These are phyloP conservation scores for Leucopsar rothschildi DNA, from an alignment of 2,113 vertebrate genomes.

Conservation along the genomic window DNA sequence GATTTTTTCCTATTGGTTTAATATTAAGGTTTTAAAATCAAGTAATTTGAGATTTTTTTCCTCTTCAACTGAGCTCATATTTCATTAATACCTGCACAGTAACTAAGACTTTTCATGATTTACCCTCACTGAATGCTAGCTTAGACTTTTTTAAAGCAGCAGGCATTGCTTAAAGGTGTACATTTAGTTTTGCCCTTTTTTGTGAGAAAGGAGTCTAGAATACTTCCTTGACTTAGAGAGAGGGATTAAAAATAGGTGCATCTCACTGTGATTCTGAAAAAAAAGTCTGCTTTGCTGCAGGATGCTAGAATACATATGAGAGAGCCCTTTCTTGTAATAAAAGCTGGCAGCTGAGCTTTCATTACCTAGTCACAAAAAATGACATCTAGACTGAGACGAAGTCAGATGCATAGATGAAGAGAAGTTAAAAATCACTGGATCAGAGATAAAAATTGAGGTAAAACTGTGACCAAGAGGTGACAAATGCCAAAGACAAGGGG, in stretches of 20 bases:
- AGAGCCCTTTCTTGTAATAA: slow-evolving; percentile 51
- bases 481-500: not conserved
- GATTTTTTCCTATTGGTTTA: not conserved
- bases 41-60: not conserved
- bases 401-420: not conserved
- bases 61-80: slow-evolving; percentile 28
- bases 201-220: slow-evolving; percentile 20
- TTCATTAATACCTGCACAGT: not conserved
- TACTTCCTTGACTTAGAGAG: slow-evolving; percentile 45
- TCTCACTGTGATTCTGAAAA: slow-evolving; percentile 45
- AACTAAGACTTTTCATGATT: not conserved
- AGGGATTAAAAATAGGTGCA: slow-evolving; percentile 46
- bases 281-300: slow-evolving; percentile 63
- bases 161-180: slow-evolving; percentile 20
- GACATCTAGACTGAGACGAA: slow-evolving; percentile 37
- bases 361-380: slow-evolving; percentile 47
- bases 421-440: slow-evolving; percentile 7
- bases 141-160: slow-evolving; percentile 52
- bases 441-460: not conserved
- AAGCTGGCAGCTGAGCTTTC: slow-evolving; percentile 58
- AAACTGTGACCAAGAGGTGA: slow-evolving; percentile 3
- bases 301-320: slow-evolving; percentile 45
- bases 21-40: not conserved
- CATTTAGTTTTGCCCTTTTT: slow-evolving; percentile 35
- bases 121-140: not conserved